Conservation (phyloP, 2,113 vertebrate genomes). For the Lichenostomus cassidix region DNA sequence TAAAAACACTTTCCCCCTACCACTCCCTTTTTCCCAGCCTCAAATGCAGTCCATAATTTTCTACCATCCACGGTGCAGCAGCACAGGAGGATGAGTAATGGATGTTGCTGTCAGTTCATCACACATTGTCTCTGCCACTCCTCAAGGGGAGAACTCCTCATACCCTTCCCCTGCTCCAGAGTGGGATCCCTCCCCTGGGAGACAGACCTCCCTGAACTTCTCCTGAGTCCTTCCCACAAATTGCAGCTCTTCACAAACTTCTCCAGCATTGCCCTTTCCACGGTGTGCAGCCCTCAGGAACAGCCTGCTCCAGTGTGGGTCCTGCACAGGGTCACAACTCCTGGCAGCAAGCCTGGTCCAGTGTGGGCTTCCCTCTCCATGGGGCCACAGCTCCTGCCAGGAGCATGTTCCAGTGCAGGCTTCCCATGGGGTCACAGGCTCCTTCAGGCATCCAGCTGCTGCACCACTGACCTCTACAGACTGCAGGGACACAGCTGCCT, state of each 20-base stretch:
- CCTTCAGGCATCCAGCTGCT: not conserved
- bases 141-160: not conserved
- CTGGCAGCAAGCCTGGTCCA: not conserved
- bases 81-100: not conserved
- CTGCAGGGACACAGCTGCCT: not conserved
- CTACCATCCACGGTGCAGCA: not conserved
- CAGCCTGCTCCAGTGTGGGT: not conserved
- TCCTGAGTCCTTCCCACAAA: not conserved
- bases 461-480: fast-evolving
- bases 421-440: fast-evolving
- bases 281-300: not conserved
- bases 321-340: fast-evolving
- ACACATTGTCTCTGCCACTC: fast-evolving
- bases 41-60: not conserved
- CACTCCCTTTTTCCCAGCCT: fast-evolving
- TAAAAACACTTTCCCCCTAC: not conserved
- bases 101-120: not conserved
- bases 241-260: fast-evolving
- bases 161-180: not conserved
- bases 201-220: not conserved
- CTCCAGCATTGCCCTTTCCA: not conserved
- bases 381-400: not conserved
- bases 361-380: fast-evolving
- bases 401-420: fast-evolving
- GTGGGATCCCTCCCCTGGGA: fast-evolving